A percentile compares a stretch with the other conserved stretches of the same genome.
phyloP scores from a whole-genome alignment of 2,888 invertebrate genomes.

The Nineta flava region DNA sequence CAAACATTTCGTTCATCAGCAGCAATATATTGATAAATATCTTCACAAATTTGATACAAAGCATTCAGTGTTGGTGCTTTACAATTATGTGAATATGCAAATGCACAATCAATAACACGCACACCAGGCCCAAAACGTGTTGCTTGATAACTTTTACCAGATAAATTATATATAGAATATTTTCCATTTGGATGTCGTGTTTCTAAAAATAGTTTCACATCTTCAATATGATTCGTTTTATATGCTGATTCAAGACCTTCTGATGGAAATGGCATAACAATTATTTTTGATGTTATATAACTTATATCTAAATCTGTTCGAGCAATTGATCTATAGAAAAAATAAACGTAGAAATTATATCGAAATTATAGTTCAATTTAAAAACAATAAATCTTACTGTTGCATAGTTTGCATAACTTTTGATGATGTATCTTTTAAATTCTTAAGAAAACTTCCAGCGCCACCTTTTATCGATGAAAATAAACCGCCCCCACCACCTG shows the following conservation, averaged over 20 bases:
- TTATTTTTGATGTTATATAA: conserved; percentile 78
- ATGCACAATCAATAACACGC: conserved; percentile 44
- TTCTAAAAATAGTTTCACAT: conserved; percentile 68
- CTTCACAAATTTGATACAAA: conserved; percentile 68
- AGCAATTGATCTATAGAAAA: conserved; percentile 49
- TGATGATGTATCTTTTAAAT: conserved; percentile 86
- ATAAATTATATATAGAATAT: conserved; percentile 75
- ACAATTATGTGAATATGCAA: conserved; percentile 48
- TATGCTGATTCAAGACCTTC: conserved; percentile 90
- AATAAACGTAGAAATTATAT: conserved; percentile 8
- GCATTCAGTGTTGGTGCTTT: conserved; percentile 67
- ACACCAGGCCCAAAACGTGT: conserved; percentile 37
- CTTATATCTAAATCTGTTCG: conserved; percentile 80
- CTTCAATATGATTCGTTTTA: conserved; percentile 83
- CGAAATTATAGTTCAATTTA: not conserved
- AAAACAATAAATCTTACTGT: conserved; percentile 39
- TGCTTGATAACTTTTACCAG: conserved; percentile 38
- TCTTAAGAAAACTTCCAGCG: conserved; percentile 83
- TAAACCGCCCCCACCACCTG: conserved; percentile 35
- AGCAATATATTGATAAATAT: conserved; percentile 73
- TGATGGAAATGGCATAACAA: conserved; percentile 90
- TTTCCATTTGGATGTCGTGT: conserved; percentile 54
- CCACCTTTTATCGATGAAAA: conserved; percentile 83
- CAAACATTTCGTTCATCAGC: conserved; percentile 69
- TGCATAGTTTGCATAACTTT: conserved; percentile 96